Conservation (phyloP, 2,113 vertebrate species). For the Psephotus haematonotus region DNA sequence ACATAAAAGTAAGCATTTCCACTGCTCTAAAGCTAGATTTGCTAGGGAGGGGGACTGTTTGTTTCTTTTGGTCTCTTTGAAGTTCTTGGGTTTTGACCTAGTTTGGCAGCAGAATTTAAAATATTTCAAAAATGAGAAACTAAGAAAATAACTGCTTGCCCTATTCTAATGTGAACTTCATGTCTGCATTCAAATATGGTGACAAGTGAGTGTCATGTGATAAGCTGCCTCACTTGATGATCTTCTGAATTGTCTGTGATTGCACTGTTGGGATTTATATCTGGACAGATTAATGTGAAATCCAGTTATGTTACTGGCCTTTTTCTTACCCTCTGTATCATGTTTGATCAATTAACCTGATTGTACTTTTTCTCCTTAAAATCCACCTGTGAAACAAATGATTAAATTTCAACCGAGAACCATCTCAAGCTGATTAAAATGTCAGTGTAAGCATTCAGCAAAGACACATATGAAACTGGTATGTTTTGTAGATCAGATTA, state of each 20-base stretch:
- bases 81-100: not conserved
- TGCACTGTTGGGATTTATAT: not conserved
- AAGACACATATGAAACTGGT: fast-evolving
- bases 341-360: not conserved
- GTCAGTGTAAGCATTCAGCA: not conserved
- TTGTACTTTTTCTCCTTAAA: not conserved
- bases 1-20: not conserved
- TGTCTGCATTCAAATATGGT: fast-evolving
- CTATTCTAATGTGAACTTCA: not conserved
- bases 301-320: fast-evolving
- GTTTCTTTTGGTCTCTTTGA: not conserved
- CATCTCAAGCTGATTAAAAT: not conserved
- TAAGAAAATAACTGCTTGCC: not conserved
- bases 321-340: not conserved
- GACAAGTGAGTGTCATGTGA: not conserved
- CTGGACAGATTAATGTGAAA: not conserved
- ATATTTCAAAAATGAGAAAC: not conserved
- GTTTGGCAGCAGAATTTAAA: not conserved
- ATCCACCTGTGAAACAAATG: not conserved
- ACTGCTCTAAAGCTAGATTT: not conserved
- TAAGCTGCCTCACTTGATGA: not conserved
- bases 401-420: not conserved
- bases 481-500: not conserved
- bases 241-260: not conserved
- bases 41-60: fast-evolving